Evolutionary conservation across 2,113 vertebrate species (phyloP), one percentile per base, ranked within the genome.

Genomic region (Eupsittula cactorum): DNA sequence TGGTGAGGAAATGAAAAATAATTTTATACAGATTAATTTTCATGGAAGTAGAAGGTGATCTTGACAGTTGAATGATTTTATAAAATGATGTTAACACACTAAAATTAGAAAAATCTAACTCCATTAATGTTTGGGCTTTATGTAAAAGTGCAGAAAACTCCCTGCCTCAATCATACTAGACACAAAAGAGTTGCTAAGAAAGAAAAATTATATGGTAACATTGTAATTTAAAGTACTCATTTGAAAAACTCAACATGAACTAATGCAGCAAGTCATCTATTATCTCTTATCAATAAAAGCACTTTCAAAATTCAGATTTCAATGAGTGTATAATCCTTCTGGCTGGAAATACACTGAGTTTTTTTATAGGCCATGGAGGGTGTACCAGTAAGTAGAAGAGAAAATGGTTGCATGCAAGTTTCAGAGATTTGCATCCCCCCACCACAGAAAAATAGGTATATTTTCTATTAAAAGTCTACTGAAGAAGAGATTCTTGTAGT

Each of bases 301-400:
- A 55, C 35, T 85, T 69, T 67, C 9, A 82, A 77, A 92, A 59
- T 70, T 82, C 23, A 82, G 9, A 16, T 78, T 28, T 89, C 62
- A 63, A 16, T 70, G 42, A 76, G 7, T 25, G 12, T 62, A 10
- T 53, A 82, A 74, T 39, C 47, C 15, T 59, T 18, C 14, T 47
- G 15, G 28, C n/a, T 64, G 75, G 64, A 84, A 94, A 71, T 35
- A 86, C 3, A 69, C 7, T 35, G 28, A 67, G 21, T 2, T 73
- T 74, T 81, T 78, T 24, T 53, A 67, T 55, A n/a, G 19, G 11
- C 11, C 37, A 33, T 0, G 1, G 28, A n/a, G 15, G 68, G 10
- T 0, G 1, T 31, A 80, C 29, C 0, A 0, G 13, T 28, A 63
- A 94, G 11, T 18, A 9, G 23, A 82, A 62, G 18, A 67, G 15